Evolutionary conservation across 1,140 invertebrate genomes (phyloP), one percentile per base, ranked within the genome.

Genomic region (Brachionus manjavacas): DNA sequence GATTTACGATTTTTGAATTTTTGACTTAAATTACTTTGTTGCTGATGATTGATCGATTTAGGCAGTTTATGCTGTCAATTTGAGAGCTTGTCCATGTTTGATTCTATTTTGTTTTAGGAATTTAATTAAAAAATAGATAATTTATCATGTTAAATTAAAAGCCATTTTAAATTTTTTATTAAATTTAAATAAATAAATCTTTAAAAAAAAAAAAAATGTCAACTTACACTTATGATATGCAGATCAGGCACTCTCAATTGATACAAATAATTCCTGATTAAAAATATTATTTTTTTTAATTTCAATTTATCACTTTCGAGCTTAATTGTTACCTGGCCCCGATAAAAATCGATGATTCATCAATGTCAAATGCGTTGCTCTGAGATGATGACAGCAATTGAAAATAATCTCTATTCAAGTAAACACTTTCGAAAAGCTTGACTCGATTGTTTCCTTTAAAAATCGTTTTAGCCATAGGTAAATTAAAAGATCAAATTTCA

Each of bases 361-460:
- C 43, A 49, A 23, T 76, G 43, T 76, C 72, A 49, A 76, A 49
- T 9, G 12, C 14, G n/a, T 76, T 76, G 41, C 46, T 76, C n/a
- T 31, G 16, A 49, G 20, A 49, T 14, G 72, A 76, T 25, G 72
- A 76, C 25, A 76, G n/a, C 25, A 76, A 76, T 46, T 49, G 39
- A 76, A 76, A 76, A 49, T 76, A 76, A 76, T 76, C 72, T 76
- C 72, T 46, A 46, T 46, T 25, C 16, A 20, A 49, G 28, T 76
- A 76, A 49, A 76, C 72, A 76, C 72, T 76, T 20, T 76, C 72
- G 43, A 76, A 76, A 12, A 76, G 8, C 41, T 76, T 76, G 23
- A 76, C 41, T 49, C 25, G 39, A 49, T 49, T 25, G 25, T 76
- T 76, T 76, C 46, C 43, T 76, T 76, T 20, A 43, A 49, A 76